Conservation (phyloP, 2,888 invertebrate species). For the Dryococelus australis region DNA sequence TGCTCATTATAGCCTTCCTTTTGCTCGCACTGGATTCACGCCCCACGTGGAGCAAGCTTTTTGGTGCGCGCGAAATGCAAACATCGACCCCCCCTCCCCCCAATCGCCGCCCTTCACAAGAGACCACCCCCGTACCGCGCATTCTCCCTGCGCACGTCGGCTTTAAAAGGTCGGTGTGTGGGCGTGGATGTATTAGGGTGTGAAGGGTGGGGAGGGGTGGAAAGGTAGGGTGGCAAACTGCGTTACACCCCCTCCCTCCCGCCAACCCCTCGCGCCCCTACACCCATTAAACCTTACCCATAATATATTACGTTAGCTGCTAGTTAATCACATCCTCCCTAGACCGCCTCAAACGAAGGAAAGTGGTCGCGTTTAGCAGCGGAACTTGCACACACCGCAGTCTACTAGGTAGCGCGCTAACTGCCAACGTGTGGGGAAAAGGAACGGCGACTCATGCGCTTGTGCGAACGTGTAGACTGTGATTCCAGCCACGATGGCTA, state of each 20-base stretch:
- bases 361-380: constrained; percentile 21
- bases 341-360: constrained; percentile 19
- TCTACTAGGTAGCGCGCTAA: too few relatives aligned
- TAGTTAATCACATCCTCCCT: constrained; percentile 28
- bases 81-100: not conserved
- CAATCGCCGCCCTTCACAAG: not conserved
- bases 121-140: too few relatives aligned
- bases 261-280: not conserved
- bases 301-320: constrained; percentile 30
- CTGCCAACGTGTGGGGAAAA: too few relatives aligned
- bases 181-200: too few relatives aligned
- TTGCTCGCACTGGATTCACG: not conserved
- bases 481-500: too few relatives aligned
- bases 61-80: not conserved
- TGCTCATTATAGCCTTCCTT: not conserved
- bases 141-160: not conserved
- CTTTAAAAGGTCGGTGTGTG: not conserved
- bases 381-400: not conserved
- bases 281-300: constrained; percentile 23
- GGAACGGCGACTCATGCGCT: too few relatives aligned
- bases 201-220: not conserved
- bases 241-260: not conserved
- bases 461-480: too few relatives aligned
- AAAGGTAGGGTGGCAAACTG: not conserved
- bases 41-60: not conserved